Evolutionary conservation across 1,140 invertebrate species (phyloP).

Genomic region (Pseudomyrmex gracilis): DNA sequence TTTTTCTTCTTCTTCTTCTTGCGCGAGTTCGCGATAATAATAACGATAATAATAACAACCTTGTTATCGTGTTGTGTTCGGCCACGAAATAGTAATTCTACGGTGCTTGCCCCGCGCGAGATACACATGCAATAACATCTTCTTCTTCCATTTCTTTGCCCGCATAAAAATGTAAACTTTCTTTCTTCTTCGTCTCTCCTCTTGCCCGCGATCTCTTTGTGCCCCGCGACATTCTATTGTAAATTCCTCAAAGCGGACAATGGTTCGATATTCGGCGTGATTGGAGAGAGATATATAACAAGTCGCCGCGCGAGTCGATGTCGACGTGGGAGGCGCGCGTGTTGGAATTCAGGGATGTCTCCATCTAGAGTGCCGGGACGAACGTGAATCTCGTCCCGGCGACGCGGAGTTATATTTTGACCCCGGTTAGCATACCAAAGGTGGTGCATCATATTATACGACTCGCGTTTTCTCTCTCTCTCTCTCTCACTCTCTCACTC

Average conservation of each 20-base stretch:
- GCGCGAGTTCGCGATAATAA: background rate
- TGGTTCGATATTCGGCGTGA: too few relatives aligned
- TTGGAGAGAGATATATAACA: too few relatives aligned
- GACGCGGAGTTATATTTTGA: constrained; percentile 80
- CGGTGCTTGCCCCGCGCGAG: constrained; percentile 11
- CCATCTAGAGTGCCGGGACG: constrained; percentile 54
- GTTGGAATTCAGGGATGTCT: constrained; percentile 70
- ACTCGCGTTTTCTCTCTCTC: constrained; percentile 33
- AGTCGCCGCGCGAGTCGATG: background rate
- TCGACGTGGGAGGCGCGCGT: constrained; percentile 50
- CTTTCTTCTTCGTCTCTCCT: background rate
- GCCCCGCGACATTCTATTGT: background rate
- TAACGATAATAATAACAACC: constrained; percentile 3
- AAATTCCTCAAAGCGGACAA: too few relatives aligned
- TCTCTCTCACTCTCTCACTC: too few relatives aligned
- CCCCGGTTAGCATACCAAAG: constrained; percentile 83
- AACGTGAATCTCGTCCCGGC: constrained; percentile 66
- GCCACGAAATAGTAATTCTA: constrained; percentile 25
- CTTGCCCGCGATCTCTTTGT: background rate
- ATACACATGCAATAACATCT: constrained; percentile 37
- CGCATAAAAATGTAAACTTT: constrained; percentile 1
- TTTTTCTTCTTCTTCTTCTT: too few relatives aligned
- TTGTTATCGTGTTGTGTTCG: constrained; percentile 10
- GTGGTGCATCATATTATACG: constrained; percentile 77
- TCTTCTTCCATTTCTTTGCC: constrained; percentile 31